Evolutionary conservation across 2,113 vertebrate genomes (phyloP).

Genomic region (Mesoclemmys tuberculata): DNA sequence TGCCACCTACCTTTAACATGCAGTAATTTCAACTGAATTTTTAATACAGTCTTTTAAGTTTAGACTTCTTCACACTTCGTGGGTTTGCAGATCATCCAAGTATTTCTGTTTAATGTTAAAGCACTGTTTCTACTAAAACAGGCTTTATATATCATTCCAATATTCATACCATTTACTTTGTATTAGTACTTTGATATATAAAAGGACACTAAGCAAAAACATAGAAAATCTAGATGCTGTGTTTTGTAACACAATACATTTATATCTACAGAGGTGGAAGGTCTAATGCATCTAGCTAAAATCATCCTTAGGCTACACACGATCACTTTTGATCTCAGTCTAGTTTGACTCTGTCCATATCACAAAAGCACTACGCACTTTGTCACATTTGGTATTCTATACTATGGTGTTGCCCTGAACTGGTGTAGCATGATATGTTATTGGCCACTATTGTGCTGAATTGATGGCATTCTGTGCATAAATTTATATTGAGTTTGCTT

Average conservation of each 20-base stretch:
- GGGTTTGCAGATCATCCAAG: neutral
- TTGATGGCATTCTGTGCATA: neutral
- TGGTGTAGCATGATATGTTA: neutral
- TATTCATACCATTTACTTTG: neutral
- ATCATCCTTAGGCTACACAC: neutral
- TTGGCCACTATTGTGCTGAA: neutral
- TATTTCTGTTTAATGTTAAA: neutral
- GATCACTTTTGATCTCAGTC: neutral
- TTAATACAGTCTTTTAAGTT: neutral
- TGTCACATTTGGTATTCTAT: neutral
- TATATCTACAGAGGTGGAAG: neutral
- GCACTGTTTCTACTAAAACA: neutral
- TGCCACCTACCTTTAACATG: neutral
- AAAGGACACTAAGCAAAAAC: neutral
- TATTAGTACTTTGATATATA: neutral
- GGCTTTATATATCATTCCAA: neutral
- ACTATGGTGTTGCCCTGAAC: neutral
- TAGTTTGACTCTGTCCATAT: neutral
- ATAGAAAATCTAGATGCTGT: neutral
- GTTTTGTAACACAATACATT: neutral
- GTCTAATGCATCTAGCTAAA: neutral
- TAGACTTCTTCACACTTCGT: neutral
- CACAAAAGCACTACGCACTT: neutral
- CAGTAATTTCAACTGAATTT: neutral
- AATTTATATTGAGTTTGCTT: neutral